Evolutionary conservation across 2,888 invertebrate genomes (phyloP), one percentile per base, ranked within the genome.

Genomic region (Hydropsyche betteni): DNA sequence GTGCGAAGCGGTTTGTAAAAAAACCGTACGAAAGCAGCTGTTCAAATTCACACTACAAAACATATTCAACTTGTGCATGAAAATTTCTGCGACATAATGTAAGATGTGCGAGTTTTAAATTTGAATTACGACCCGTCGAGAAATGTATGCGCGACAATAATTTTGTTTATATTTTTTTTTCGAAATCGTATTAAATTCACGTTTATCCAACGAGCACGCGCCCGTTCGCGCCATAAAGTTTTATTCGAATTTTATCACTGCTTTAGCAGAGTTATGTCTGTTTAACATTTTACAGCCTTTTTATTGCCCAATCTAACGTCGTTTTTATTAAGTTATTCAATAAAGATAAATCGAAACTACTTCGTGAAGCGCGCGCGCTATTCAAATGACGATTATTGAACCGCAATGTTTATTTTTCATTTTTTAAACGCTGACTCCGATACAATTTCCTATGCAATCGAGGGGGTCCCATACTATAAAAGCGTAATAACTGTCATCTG

Each of bases 11-110:
- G 64, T 55, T 16, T 53, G 70, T 74, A 44, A 44, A 70, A 68
- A 74, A 58, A 58, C n/a, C 4, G 24, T 16, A 58, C 50, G 69
- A 74, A 51, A 53, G 76, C 78, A 78, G 78, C 71, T 78, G 78
- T 69, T 75, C 71, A 74, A 58, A 71, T 78, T 78, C 78, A 73
- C 78, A 76, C 75, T 78, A 75, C 76, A 78, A 78, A 78, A 64
- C 78, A 74, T 24, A 24, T 75, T 72, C 44, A 76, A 68, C 61
- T 72, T 55, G 75, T 64, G 71, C 24, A 68, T 68, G 55, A 58
- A 77, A 75, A 75, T 77, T 77, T 64, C 68, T 24, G 77, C 77
- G 77, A 77, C 77, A 75, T 69, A 69, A 61, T 38, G 53, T 52
- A 16, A 71, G 24, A 38, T 38, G 38, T 68, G 51, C 34, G 50